A percentile compares a stretch with the other conserved stretches of the same genome.
Evolutionary conservation across 2,888 invertebrate genomes (phyloP).

Genomic region (Aquatica leii): DNA sequence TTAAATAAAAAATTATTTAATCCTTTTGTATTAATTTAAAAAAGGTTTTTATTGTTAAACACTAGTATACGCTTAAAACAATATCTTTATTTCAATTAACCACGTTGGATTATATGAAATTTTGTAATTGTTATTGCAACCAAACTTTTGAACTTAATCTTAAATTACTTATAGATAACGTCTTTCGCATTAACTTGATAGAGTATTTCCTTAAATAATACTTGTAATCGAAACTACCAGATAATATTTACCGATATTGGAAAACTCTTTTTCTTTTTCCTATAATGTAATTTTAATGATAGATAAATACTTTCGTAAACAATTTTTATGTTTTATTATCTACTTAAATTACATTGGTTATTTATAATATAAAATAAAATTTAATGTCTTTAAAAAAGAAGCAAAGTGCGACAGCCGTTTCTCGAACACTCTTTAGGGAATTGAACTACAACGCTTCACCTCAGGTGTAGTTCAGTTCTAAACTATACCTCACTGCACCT

Average conservation of each 20-base stretch:
- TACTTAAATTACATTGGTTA: no score
- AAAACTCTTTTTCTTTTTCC: neutral
- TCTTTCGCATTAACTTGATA: slow-evolving; percentile 4
- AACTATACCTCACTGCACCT: slow-evolving; percentile 25
- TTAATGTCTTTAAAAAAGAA: slow-evolving; percentile 21
- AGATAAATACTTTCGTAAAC: no score
- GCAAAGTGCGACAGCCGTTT: slow-evolving; percentile 19
- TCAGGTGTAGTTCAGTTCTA: slow-evolving; percentile 27
- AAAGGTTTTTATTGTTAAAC: neutral
- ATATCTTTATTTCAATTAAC: slow-evolving; percentile 47
- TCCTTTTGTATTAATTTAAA: neutral
- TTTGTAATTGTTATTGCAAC: slow-evolving; percentile 41
- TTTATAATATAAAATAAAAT: slow-evolving; percentile 15
- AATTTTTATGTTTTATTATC: no score
- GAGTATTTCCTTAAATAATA: slow-evolving; percentile 10
- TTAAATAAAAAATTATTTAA: no score
- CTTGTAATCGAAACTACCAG: neutral
- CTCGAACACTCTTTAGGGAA: slow-evolving; percentile 19
- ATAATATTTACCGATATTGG: neutral
- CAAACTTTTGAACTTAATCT: slow-evolving; percentile 21
- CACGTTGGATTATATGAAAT: slow-evolving; percentile 48
- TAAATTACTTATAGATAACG: slow-evolving; percentile 20
- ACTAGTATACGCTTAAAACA: slow-evolving; percentile 42
- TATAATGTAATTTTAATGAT: no score
- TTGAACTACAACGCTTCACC: slow-evolving; percentile 21